Percentiles rank a stretch among this genome's conserved stretches.
Conservation (phyloP, 2,113 vertebrate genomes). For the Microtus oregoni region DNA sequence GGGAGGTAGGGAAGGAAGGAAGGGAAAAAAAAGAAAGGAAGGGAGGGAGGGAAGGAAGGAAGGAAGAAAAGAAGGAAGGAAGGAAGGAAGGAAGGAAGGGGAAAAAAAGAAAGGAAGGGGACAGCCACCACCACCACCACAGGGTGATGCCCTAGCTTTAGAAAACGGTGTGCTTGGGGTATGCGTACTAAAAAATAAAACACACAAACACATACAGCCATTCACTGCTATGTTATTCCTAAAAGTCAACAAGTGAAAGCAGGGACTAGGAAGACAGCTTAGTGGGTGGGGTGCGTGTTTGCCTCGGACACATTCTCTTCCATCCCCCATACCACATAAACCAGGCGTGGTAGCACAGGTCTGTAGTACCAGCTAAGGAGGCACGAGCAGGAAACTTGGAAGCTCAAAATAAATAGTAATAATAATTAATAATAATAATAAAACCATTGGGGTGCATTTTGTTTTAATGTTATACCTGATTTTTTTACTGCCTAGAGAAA, state of each 20-base stretch:
- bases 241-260: not conserved
- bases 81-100: fast-evolving
- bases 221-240: not conserved
- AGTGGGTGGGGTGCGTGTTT: not conserved
- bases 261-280: not conserved
- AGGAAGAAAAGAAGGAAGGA: fast-evolving
- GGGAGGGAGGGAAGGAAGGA: no score
- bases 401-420: no score
- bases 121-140: not conserved
- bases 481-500: not conserved
- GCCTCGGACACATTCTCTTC: not conserved
- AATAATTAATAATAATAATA: no score
- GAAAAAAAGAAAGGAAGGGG: no score
- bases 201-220: not conserved
- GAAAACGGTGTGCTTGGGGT: not conserved
- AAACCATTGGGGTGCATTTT: not conserved
- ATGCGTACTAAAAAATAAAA: not conserved
- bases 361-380: no score
- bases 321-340: no score
- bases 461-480: not conserved
- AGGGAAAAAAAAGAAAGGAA: no score
- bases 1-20: no score
- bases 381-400: no score
- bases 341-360: no score
- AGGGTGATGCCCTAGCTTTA: not conserved